Percentiles rank a stretch among this genome's conserved stretches.
phyloP scores from a whole-genome alignment of 2,888 invertebrate species.

The Omphaloscelis lunosa region DNA sequence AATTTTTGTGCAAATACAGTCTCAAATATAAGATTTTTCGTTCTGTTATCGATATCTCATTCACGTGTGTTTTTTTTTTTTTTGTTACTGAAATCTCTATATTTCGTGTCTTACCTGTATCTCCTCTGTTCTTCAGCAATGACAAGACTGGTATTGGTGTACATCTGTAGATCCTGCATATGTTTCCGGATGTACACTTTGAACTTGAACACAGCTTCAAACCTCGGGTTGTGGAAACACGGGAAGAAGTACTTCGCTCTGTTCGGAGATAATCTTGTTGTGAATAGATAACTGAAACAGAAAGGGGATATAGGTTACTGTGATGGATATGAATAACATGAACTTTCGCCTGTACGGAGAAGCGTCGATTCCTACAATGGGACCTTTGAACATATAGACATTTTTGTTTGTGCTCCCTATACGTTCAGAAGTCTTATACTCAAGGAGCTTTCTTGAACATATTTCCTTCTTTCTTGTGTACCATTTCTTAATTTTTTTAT shows the following conservation, averaged over 20 bases:
- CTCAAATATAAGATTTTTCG: background rate
- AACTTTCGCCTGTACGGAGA: too few species aligned
- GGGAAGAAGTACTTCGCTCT: constrained; percentile 93
- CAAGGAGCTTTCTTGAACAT: too few species aligned
- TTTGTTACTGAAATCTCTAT: background rate
- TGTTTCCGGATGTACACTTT: constrained; percentile 75
- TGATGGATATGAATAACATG: background rate
- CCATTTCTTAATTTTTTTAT: too few species aligned
- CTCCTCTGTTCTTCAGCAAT: constrained; percentile 79
- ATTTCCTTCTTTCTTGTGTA: too few species aligned
- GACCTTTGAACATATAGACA: too few species aligned
- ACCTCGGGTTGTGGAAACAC: constrained; percentile 93
- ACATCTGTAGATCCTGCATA: constrained; percentile 68
- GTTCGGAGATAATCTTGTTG: constrained; percentile 91
- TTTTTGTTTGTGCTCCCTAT: too few species aligned
- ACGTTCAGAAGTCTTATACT: too few species aligned
- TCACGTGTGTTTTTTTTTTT: background rate
- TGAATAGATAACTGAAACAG: constrained; percentile 89
- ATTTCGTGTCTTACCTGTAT: constrained; percentile 69
- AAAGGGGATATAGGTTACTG: background rate
- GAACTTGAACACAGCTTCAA: constrained; percentile 91
- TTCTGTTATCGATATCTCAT: too few species aligned
- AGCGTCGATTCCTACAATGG: too few species aligned
- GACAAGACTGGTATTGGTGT: constrained; percentile 81
- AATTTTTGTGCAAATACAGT: background rate